Percentiles rank a stretch among this genome's conserved stretches.
phyloP scores from a whole-genome alignment of 2,113 vertebrate species.

The Triplophysa siluroides region DNA sequence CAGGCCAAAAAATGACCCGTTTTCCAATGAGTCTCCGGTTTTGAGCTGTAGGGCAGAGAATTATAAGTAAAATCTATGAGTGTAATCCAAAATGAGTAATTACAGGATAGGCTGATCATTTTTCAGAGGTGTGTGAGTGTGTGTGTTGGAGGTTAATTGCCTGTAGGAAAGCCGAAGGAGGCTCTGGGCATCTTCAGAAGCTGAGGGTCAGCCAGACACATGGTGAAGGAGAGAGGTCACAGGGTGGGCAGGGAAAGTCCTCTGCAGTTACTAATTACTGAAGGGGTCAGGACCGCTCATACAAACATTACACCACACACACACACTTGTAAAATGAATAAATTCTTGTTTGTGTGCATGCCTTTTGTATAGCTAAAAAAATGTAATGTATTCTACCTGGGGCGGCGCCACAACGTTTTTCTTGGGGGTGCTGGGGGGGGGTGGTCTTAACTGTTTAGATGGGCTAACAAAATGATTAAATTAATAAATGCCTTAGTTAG shows the following conservation, averaged over 20 bases:
- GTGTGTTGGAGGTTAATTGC: slow-evolving; percentile 71
- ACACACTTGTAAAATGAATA: not conserved
- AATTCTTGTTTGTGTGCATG: not conserved
- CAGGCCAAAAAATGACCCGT: not conserved
- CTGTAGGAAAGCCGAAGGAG: slow-evolving; percentile 59
- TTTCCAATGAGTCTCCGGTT: not conserved
- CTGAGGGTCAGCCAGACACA: slow-evolving; percentile 32
- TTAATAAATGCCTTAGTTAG: no score
- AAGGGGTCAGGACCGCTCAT: slow-evolving; percentile 46
- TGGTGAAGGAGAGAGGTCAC: slow-evolving; percentile 45
- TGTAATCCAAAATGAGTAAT: slow-evolving; percentile 49
- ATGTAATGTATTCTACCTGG: no score
- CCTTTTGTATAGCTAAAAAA: no score
- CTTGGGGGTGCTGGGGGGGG: no score
- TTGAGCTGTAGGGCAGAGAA: slow-evolving; percentile 10
- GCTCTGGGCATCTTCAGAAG: slow-evolving; percentile 52
- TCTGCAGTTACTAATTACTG: slow-evolving; percentile 47
- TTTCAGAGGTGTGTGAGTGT: slow-evolving; percentile 47
- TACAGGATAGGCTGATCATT: slow-evolving; percentile 50
- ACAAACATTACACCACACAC: slow-evolving; percentile 1
- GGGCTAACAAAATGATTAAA: no score
- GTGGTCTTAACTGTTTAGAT: no score
- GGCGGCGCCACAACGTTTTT: no score
- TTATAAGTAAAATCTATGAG: slow-evolving; percentile 43
- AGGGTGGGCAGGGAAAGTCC: slow-evolving; percentile 41